Percentiles rank a stretch among this genome's conserved stretches.
phyloP scores from a whole-genome alignment of 2,888 invertebrate genomes.

The Sisyra nigra region DNA sequence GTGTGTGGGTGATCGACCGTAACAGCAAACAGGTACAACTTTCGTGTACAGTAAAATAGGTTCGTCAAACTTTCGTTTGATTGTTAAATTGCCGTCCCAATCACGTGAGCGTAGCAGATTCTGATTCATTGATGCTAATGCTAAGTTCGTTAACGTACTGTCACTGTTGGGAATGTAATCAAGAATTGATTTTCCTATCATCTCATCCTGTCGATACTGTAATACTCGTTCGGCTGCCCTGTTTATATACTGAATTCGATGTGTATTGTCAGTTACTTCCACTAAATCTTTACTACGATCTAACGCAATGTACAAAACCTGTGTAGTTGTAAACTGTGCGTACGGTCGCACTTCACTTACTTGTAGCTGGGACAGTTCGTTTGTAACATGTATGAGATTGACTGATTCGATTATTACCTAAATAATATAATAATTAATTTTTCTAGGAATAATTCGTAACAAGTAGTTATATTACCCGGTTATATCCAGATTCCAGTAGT shows the following conservation, averaged over 20 bases:
- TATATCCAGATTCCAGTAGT: slow-evolving; percentile 71
- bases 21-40: slow-evolving; percentile 57
- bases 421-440: slow-evolving; percentile 12
- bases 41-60: slow-evolving; percentile 36
- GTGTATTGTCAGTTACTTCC: slow-evolving; percentile 72
- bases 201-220: slow-evolving; percentile 51
- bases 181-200: slow-evolving; percentile 34
- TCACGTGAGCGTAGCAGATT: slow-evolving; percentile 50
- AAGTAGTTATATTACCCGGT: slow-evolving; percentile 53
- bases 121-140: slow-evolving; percentile 38
- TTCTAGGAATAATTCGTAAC: neutral
- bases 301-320: slow-evolving; percentile 70
- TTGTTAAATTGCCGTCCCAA: slow-evolving; percentile 59
- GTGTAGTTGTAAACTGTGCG: slow-evolving; percentile 61
- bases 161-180: slow-evolving; percentile 18
- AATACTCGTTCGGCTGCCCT: slow-evolving; percentile 70
- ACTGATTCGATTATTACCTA: slow-evolving; percentile 54
- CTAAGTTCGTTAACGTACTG: slow-evolving; percentile 32
- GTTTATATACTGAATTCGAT: slow-evolving; percentile 78
- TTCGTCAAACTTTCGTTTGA: slow-evolving; percentile 63
- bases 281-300: slow-evolving; percentile 77
- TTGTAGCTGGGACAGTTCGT: slow-evolving; percentile 63
- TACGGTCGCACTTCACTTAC: slow-evolving; percentile 60
- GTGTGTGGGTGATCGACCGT: slow-evolving; percentile 38
- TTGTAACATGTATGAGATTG: slow-evolving; percentile 41